Base-by-base conservation (phyloP, 2,888 invertebrate species). In the Pollenia labialis region DNA sequence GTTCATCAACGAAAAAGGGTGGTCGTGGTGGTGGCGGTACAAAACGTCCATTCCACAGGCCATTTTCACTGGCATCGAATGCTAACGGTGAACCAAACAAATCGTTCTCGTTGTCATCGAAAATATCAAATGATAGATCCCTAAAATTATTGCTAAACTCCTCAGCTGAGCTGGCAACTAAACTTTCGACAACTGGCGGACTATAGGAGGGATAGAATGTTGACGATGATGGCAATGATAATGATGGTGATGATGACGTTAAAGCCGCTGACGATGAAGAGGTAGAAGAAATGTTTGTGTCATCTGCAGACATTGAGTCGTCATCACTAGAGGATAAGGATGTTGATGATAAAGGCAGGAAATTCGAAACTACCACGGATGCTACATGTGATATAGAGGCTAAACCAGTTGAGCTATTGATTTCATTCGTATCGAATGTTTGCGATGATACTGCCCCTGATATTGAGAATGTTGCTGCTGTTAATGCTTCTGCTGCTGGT, bases 11-110 rank as follows among this genome's bases (percentile, higher is more conserved):
- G 85, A 96, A 94, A 91, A 95, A 95, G 64, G 95, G 94, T 23
- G 95, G 95, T 87, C 95, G 93, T 18, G 96, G 96, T 60, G 96
- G 96, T 74, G 96, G 96, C 69, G 95, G 95, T 85, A 96, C 95
- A 91, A 95, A 95, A 87, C 94, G 91, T 8, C 93, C 93, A 89
- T 93, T 93, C 92, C 93, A 93, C 46, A 93, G 88, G 32, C 93
- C 93, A 88, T 92, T 91, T 87, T 93, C 93, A 89, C 93, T 93
- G 89, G 93, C 92, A 91, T 93, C 93, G 88, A 93, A 93, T 88
- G 93, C 92, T 91, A 93, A 90, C 66, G 93, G 93, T 82, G 93
- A 93, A 89, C 93, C 92, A 88, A 92, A 93, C 89, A 93, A 91
- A 91, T 93, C 93, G 90, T 92, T 92, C 89, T 93, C 92, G 85